Evolutionary conservation across 2,797 vertebrate species (phyloP), one percentile per base, ranked within the genome.

Genomic region (Thamnophis elegans): DNA sequence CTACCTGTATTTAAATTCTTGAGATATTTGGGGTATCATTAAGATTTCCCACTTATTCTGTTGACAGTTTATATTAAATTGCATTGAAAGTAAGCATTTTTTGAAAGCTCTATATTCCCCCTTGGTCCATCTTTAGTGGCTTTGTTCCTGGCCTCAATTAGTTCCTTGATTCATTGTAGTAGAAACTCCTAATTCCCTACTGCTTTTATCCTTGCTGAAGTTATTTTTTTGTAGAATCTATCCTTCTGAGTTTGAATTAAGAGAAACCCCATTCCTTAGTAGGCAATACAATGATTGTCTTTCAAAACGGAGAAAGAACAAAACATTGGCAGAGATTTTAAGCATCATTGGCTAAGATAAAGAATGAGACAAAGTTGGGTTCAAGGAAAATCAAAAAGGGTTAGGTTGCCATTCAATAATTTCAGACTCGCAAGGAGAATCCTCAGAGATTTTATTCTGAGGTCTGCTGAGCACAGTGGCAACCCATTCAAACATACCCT

Each of bases 321-420:
- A 98, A 98, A 98, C 97, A 98, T 98, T 98, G 97, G 98, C 97
- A 98, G 96, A 97, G 95, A 92, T 94, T 95, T 94, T 78, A 94
- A 68, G 87, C 95, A 89, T 93, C 92, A 54, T 53, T 96, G 94
- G 91, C 93, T 93, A 90, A 92, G 94, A 87, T 90, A 92, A 94
- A 93, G 59, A 28, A 90, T 89, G 58, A 5, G 62, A 94, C 8
- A 25, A 58, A 82, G 26, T 42, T 65, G 47, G 42, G 55, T 22
- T 7, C 28, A 47, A 91, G 55, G 86, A 42, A 89, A 93, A 12
- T 28, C 60, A 89, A 28, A 58, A 73, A 90, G 36, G 91, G 42
- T 55, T 92, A 56, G 82, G n/a, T 91, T 93, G 92, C 92, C 73
- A 60, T 56, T 73, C 47, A 92, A 92, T 54, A 62, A 85, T 82